Evolutionary conservation across 1,140 invertebrate genomes (phyloP).

Genomic region (Yoshiicerus persimilis): DNA sequence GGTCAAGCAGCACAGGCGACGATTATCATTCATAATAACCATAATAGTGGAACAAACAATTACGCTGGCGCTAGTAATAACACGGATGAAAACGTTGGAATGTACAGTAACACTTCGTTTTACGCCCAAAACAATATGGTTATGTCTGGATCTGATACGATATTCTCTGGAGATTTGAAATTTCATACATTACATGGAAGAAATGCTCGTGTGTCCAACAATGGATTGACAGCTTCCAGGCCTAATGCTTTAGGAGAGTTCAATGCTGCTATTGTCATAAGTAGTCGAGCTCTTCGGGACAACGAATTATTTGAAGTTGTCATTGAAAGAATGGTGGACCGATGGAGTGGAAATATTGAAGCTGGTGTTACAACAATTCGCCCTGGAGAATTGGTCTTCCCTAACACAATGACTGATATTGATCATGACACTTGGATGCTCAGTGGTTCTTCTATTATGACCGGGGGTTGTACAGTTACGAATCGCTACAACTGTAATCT

Average conservation of each 20-base stretch:
- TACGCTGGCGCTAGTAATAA: neutral
- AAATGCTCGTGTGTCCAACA: conserved; percentile 84
- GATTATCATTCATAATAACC: conserved; percentile 68
- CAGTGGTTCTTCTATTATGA: conserved; percentile 71
- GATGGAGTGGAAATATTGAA: conserved; percentile 76
- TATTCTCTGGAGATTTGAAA: conserved; percentile 66
- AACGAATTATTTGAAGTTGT: conserved; percentile 90
- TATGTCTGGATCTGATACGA: conserved; percentile 15
- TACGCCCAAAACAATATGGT: conserved; percentile 9
- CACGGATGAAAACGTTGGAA: conserved; percentile 14
- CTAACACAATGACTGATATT: conserved; percentile 88
- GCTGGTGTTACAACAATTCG: conserved; percentile 77
- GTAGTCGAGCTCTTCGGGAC: conserved; percentile 79
- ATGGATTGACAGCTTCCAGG: conserved; percentile 78
- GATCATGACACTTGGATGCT: conserved; percentile 90
- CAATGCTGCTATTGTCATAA: conserved; percentile 91
- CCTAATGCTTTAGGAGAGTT: conserved; percentile 86
- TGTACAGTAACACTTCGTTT: neutral
- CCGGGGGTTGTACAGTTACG: conserved; percentile 75
- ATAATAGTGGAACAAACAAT: conserved; percentile 12
- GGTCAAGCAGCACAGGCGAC: conserved; percentile 91
- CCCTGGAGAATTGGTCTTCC: conserved; percentile 82
- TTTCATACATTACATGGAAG: conserved; percentile 84
- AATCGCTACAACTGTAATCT: conserved; percentile 82
- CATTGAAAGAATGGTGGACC: conserved; percentile 87